A percentile compares a stretch with the other conserved stretches of the same genome.
Conservation (phyloP, 2,888 invertebrate species). For the Sarcophaga variegata region DNA sequence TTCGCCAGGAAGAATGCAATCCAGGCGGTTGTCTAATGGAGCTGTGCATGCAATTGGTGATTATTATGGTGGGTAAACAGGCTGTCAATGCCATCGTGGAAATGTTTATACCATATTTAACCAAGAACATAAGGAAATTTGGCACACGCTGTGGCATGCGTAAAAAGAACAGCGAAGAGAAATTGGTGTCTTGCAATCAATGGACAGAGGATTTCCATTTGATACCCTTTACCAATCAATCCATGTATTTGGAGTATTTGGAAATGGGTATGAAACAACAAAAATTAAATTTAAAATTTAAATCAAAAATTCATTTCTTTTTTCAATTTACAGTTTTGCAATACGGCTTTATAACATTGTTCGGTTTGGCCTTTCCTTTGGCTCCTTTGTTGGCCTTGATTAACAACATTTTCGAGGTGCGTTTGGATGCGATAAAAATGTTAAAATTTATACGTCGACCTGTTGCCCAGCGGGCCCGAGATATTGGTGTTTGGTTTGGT, state of each 20-base stretch:
- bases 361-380: slow-evolving; percentile 92
- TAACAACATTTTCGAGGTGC: slow-evolving; percentile 92
- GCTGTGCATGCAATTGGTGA: slow-evolving; percentile 91
- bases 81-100: slow-evolving; percentile 89
- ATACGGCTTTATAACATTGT: slow-evolving; percentile 93
- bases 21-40: slow-evolving; percentile 94
- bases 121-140: slow-evolving; percentile 82
- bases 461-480: slow-evolving; percentile 87
- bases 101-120: slow-evolving; percentile 86
- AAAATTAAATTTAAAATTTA: background rate
- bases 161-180: slow-evolving; percentile 79
- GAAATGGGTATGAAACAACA: slow-evolving; percentile 88
- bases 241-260: slow-evolving; percentile 91
- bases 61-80: slow-evolving; percentile 94
- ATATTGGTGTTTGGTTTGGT: slow-evolving; percentile 91
- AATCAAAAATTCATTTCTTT: background rate
- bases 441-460: slow-evolving; percentile 88
- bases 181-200: slow-evolving; percentile 84
- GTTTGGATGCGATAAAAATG: slow-evolving; percentile 92
- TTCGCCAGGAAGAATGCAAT: slow-evolving; percentile 90
- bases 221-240: slow-evolving; percentile 85
- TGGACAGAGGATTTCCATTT: slow-evolving; percentile 90
- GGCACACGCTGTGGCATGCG: slow-evolving; percentile 82
- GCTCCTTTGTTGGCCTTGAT: slow-evolving; percentile 91
- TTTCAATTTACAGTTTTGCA: slow-evolving; percentile 86